phyloP scores from a whole-genome alignment of 2,797 vertebrate genomes.

The Sternarchorhynchus goeldii region DNA sequence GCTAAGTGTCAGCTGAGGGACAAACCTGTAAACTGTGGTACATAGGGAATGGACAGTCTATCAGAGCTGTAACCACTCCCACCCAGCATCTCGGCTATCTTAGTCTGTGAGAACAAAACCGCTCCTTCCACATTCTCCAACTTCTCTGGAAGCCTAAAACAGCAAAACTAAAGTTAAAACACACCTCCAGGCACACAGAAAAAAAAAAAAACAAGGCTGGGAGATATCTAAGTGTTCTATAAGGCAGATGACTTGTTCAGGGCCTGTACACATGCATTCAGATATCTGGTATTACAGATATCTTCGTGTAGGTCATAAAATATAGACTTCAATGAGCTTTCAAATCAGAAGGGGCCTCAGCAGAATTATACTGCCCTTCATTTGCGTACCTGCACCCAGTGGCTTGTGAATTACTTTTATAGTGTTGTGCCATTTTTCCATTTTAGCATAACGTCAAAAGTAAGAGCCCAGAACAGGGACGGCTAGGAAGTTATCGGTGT shows the following conservation, averaged over 20 bases:
- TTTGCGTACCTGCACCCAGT: too few species aligned
- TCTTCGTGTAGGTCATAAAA: too few species aligned
- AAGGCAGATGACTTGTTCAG: background rate
- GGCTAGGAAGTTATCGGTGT: too few species aligned
- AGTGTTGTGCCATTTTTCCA: too few species aligned
- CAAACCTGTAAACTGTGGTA: conserved; percentile 84
- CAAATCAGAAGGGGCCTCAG: too few species aligned
- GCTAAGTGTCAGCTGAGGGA: background rate
- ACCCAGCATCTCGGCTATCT: conserved; percentile 82
- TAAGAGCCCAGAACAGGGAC: too few species aligned
- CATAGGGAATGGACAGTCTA: conserved; percentile 79
- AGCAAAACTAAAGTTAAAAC: background rate
- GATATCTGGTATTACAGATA: too few species aligned
- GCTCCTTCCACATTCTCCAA: conserved; percentile 74
- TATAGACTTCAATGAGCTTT: too few species aligned
- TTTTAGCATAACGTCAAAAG: too few species aligned
- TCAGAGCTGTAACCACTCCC: conserved; percentile 86
- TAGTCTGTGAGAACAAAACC: conserved; percentile 82
- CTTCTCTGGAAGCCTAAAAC: conserved; percentile 74
- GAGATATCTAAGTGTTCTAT: conserved; percentile 14
- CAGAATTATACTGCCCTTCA: too few species aligned
- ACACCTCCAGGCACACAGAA: background rate
- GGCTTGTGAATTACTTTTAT: too few species aligned
- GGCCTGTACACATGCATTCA: too few species aligned
- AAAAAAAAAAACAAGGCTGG: background rate